phyloP scores from a whole-genome alignment of 1,140 invertebrate genomes.

The Ceratina calcarata region DNA sequence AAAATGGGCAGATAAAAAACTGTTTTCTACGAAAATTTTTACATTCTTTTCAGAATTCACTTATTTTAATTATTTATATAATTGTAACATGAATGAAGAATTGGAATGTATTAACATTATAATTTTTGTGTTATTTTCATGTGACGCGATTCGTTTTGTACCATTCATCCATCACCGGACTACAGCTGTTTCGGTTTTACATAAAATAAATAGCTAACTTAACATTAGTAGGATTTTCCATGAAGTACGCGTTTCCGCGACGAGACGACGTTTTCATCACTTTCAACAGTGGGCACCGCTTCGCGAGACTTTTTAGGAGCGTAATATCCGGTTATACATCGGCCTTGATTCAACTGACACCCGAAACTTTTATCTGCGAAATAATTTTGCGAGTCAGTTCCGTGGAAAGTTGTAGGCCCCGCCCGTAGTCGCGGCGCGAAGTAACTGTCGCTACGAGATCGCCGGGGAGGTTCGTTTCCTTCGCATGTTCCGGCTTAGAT shows the following conservation, averaged over 20 bases:
- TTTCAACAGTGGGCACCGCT: conserved; percentile 26
- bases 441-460: conserved; percentile 27
- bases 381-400: conserved; percentile 62
- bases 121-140: too few species aligned
- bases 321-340: conserved; percentile 65
- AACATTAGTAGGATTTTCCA: background rate
- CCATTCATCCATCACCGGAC: too few species aligned
- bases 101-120: too few species aligned
- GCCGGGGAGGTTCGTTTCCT: conserved; percentile 45
- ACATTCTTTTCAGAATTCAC: too few species aligned
- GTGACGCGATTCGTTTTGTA: too few species aligned
- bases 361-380: conserved; percentile 64
- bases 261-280: conserved; percentile 22
- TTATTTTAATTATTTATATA: too few species aligned
- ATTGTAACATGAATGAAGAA: too few species aligned
- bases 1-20: background rate
- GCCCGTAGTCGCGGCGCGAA: conserved; percentile 13
- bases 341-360: conserved; percentile 57
- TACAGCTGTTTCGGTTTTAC: too few species aligned
- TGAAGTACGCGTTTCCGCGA: background rate
- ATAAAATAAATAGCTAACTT: too few species aligned
- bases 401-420: conserved; percentile 48
- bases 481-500: conserved; percentile 35
- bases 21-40: background rate
- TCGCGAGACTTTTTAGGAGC: conserved; percentile 38